phyloP scores from a whole-genome alignment of 2,888 invertebrate species.

The Mystacides longicornis region DNA sequence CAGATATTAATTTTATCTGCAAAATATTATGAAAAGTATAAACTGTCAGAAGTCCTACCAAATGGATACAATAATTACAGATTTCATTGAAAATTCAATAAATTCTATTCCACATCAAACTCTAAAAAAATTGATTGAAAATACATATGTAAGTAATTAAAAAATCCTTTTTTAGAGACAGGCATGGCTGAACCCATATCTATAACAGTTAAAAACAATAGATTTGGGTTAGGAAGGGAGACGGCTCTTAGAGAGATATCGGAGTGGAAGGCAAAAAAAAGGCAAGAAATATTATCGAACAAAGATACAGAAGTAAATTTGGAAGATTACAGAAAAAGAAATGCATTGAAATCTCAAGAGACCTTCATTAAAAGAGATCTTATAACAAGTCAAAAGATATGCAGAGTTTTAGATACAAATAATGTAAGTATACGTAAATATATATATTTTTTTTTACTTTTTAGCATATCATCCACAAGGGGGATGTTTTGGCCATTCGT shows the following conservation, averaged over 20 bases:
- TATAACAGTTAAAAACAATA: constrained; percentile 53
- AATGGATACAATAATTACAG: too few relatives aligned
- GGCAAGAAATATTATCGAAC: constrained; percentile 32
- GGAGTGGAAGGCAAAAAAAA: constrained; percentile 32
- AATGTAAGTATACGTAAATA: constrained; percentile 20
- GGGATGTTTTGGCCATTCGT: too few relatives aligned
- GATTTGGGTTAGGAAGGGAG: constrained; percentile 57
- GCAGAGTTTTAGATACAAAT: constrained; percentile 25
- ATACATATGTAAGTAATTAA: too few relatives aligned
- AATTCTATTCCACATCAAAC: too few relatives aligned
- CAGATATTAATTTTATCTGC: too few relatives aligned
- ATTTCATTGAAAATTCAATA: too few relatives aligned
- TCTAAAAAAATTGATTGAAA: too few relatives aligned
- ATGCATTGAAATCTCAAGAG: constrained; percentile 43
- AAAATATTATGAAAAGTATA: too few relatives aligned
- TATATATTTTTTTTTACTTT: too few relatives aligned
- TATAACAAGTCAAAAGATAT: constrained; percentile 29
- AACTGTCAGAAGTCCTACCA: too few relatives aligned
- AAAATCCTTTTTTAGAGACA: constrained; percentile 28
- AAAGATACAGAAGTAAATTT: constrained; percentile 30
- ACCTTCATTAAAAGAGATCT: constrained; percentile 41
- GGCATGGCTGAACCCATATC: constrained; percentile 57
- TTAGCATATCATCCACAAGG: too few relatives aligned
- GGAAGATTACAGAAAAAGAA: constrained; percentile 45
- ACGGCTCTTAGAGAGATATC: constrained; percentile 37